Evolutionary conservation across 1,140 invertebrate species (phyloP).

Genomic region (Lepidotrigona ventralis): DNA sequence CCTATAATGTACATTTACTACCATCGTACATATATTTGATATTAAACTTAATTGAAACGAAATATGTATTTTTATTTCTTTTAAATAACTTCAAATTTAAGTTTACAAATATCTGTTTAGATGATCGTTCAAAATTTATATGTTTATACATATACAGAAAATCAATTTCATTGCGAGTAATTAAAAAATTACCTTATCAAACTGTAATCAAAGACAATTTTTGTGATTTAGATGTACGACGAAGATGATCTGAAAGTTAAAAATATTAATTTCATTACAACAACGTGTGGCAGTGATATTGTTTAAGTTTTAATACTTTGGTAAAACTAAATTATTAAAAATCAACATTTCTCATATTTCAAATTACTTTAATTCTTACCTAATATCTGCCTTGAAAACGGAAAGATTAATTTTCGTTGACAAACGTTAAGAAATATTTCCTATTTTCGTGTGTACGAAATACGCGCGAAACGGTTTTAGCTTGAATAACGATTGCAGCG

Average conservation of each 20-base stretch:
- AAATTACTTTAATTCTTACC: too few species aligned
- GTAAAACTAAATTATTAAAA: not conserved
- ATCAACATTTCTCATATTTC: too few species aligned
- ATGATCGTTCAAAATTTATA: not conserved
- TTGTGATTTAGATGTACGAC: not conserved
- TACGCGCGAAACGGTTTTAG: too few species aligned
- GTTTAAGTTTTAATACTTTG: not conserved
- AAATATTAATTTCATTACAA: not conserved
- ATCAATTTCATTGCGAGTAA: not conserved
- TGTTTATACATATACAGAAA: too few species aligned
- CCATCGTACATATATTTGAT: not conserved
- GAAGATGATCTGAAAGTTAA: not conserved
- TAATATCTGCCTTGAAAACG: too few species aligned
- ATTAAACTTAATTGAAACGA: not conserved
- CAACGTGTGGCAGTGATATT: not conserved
- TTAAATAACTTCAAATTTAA: not conserved
- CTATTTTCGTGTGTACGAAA: too few species aligned
- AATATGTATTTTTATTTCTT: not conserved
- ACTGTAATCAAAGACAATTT: too few species aligned
- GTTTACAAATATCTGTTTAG: not conserved
- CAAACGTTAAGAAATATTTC: too few species aligned
- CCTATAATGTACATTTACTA: not conserved
- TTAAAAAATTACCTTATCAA: not conserved
- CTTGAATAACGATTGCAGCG: too few species aligned
- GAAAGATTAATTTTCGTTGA: too few species aligned